Conservation (phyloP, 2,888 invertebrate genomes). For the Petrophora chlorosata region DNA sequence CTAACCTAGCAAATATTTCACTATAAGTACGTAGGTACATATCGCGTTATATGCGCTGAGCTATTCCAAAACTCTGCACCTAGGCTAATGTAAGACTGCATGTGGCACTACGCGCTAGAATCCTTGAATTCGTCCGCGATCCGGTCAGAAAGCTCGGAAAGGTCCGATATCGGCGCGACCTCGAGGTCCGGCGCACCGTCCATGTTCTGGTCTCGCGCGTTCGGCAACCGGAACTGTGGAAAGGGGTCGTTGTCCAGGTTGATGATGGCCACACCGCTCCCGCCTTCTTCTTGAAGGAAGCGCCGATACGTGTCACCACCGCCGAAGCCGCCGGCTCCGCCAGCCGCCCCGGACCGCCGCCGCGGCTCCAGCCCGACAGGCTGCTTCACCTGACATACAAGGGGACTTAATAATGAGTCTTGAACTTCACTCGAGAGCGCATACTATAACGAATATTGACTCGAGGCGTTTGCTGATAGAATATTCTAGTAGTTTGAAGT, state of each 20-base stretch:
- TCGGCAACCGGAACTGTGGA: constrained; percentile 58
- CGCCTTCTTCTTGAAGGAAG: constrained; percentile 52
- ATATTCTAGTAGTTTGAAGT: too few species aligned
- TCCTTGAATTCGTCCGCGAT: neutral
- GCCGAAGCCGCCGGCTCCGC: constrained; percentile 9
- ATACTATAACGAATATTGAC: too few species aligned
- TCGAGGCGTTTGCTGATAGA: too few species aligned
- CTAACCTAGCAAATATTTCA: too few species aligned
- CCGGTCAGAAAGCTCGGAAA: neutral
- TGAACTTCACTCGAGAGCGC: too few species aligned
- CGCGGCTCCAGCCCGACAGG: neutral
- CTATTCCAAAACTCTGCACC: too few species aligned
- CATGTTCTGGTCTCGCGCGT: constrained; percentile 60
- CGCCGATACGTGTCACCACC: constrained; percentile 30
- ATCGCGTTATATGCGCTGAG: too few species aligned
- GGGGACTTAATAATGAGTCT: too few species aligned
- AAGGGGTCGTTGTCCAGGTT: constrained; percentile 52
- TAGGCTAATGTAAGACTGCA: too few species aligned
- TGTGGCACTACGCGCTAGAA: neutral
- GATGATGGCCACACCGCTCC: constrained; percentile 50
- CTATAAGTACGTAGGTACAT: too few species aligned
- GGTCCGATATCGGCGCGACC: constrained; percentile 6
- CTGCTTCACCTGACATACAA: neutral
- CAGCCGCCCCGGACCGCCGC: constrained; percentile 22
- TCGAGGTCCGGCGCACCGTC: constrained; percentile 26